These are phyloP conservation scores for Mythimna vitellina DNA, from an alignment of 2,888 invertebrate species.

Conservation along the genomic window DNA sequence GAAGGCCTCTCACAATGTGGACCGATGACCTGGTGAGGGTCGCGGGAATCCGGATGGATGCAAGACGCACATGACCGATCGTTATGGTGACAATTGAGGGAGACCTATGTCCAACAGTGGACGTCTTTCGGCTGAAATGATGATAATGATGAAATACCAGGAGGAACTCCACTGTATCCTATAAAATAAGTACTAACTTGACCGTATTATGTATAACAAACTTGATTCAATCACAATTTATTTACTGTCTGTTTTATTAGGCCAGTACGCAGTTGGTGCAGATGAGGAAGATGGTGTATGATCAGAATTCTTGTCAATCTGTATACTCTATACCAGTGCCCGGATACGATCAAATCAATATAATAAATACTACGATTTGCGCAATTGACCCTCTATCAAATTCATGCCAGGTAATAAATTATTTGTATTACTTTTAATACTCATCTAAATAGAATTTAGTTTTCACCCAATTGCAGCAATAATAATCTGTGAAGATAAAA, in stretches of 20 bases:
- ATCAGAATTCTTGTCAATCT: not conserved
- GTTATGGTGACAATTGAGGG: no score
- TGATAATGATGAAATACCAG: no score
- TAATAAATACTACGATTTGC: not conserved
- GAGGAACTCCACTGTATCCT: no score
- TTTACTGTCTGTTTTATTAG: not conserved
- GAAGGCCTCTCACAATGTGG: no score
- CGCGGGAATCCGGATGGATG: no score
- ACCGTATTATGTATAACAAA: no score
- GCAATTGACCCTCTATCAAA: not conserved
- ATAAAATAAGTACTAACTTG: no score
- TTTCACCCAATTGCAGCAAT: not conserved
- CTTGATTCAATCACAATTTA: not conserved
- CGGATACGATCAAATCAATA: not conserved
- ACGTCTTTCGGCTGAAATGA: no score
- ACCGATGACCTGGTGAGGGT: no score
- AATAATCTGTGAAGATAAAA: not conserved
- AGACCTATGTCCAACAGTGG: no score
- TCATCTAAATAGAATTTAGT: not conserved
- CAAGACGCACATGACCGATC: no score
- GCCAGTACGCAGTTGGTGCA: not conserved
- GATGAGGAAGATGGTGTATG: not conserved
- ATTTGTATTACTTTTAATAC: not conserved
- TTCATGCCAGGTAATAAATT: not conserved
- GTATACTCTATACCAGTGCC: not conserved